Evolutionary conservation across 2,797 vertebrate genomes (phyloP).

Genomic region (Girardinus metallicus): DNA sequence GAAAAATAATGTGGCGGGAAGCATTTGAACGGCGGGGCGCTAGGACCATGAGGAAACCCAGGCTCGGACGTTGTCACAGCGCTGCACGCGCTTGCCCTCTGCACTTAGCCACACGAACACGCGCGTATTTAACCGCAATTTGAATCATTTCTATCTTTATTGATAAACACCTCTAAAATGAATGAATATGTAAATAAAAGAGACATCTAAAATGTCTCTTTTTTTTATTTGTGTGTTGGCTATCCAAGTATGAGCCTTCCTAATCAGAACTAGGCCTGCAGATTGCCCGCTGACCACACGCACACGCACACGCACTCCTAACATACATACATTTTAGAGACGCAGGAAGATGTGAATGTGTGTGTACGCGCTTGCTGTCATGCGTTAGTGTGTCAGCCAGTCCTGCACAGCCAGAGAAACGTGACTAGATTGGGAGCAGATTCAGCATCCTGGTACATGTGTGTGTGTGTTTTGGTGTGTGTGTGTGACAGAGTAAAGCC

Average conservation of each 20-base stretch:
- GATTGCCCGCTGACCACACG: constrained; percentile 34
- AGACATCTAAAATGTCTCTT: constrained; percentile 32
- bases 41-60: constrained; percentile 64
- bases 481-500: constrained; percentile 54
- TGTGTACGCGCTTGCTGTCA: constrained; percentile 56
- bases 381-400: constrained; percentile 78
- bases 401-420: constrained; percentile 68
- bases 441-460: constrained; percentile 60
- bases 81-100: constrained; percentile 66
- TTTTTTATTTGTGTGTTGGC: constrained; percentile 18
- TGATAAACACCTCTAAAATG: constrained; percentile 33
- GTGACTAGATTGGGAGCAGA: constrained; percentile 74
- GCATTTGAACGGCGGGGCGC: constrained; percentile 26
- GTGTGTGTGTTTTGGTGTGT: constrained; percentile 26
- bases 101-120: constrained; percentile 19
- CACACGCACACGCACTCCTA: constrained; percentile 2
- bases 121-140: constrained; percentile 15
- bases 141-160: constrained; percentile 37
- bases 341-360: background rate
- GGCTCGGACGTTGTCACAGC: constrained; percentile 65
- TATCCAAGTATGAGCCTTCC: constrained; percentile 22
- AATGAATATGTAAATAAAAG: constrained; percentile 36
- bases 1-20: constrained; percentile 26
- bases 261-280: constrained; percentile 56
- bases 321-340: background rate